These are phyloP conservation scores for Araneus ventricosus DNA, from an alignment of 1,140 invertebrate species.

Conservation along the genomic window DNA sequence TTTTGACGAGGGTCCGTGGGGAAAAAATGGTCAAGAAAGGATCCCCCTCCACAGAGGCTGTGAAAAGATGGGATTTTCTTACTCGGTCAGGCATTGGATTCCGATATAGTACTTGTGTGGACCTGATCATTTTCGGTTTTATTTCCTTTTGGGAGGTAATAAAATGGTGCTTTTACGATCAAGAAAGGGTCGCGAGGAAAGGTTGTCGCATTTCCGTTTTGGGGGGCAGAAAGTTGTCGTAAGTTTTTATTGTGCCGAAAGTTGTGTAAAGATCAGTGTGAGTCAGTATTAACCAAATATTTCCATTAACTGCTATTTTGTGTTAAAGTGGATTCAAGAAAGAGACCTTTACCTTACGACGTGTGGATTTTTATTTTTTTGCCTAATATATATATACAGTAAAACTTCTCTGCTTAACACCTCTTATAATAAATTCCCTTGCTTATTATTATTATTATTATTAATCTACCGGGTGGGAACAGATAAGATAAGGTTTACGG, in stretches of 20 bases:
- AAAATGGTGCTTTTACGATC: slow-evolving; percentile 6
- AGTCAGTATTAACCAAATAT: too few relatives aligned
- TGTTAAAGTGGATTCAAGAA: too few relatives aligned
- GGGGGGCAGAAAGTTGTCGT: background rate
- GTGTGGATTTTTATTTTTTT: too few relatives aligned
- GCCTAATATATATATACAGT: too few relatives aligned
- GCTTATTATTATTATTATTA: too few relatives aligned
- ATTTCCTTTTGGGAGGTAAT: slow-evolving; percentile 27
- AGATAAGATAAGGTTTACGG: too few relatives aligned
- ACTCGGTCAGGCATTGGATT: slow-evolving; percentile 31
- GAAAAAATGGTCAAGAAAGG: slow-evolving; percentile 44
- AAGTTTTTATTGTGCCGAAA: background rate
- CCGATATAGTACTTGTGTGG: slow-evolving; percentile 17
- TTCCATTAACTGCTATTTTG: too few relatives aligned
- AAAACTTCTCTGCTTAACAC: too few relatives aligned
- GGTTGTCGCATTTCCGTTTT: background rate
- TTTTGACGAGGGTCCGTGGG: background rate
- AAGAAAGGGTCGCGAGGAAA: background rate
- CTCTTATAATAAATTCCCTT: too few relatives aligned
- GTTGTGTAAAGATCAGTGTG: too few relatives aligned
- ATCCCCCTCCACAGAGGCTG: background rate
- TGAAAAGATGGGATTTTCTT: slow-evolving; percentile 36
- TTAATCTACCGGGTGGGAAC: too few relatives aligned
- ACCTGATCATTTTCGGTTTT: slow-evolving; percentile 26
- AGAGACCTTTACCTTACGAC: too few relatives aligned